phyloP scores from a whole-genome alignment of 1,140 invertebrate species.

The Onthophagus taurus region DNA sequence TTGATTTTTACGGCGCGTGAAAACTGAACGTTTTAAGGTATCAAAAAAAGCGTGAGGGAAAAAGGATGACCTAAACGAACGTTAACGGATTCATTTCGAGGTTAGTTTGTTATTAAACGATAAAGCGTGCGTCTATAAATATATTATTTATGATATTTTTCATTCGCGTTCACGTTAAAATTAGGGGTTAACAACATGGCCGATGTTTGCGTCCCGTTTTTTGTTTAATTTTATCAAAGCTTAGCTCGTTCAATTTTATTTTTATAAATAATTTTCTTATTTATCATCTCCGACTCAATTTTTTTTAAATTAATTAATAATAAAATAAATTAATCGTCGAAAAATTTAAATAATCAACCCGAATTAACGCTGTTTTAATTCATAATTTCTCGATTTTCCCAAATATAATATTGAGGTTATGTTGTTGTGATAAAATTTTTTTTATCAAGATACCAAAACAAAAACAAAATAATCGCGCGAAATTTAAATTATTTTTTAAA shows the following conservation, averaged over 20 bases:
- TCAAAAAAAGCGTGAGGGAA: too few species aligned
- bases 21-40: too few species aligned
- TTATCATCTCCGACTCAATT: neutral
- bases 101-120: slow-evolving; percentile 19
- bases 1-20: slow-evolving; percentile 33
- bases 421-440: neutral
- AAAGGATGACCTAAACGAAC: too few species aligned
- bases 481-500: neutral
- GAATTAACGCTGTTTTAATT: slow-evolving; percentile 4
- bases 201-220: too few species aligned
- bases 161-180: slow-evolving; percentile 29
- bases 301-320: neutral
- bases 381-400: slow-evolving; percentile 6
- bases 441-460: neutral
- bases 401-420: neutral
- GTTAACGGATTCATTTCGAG: slow-evolving; percentile 6
- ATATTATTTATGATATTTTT: slow-evolving; percentile 31
- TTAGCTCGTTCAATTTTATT: too few species aligned
- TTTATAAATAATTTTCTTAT: slow-evolving; percentile 23
- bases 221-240: too few species aligned
- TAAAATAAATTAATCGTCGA: neutral
- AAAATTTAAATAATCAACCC: neutral
- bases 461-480: neutral
- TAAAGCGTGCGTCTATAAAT: slow-evolving; percentile 14
- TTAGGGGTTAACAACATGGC: slow-evolving; percentile 35